Evolutionary conservation across 2,113 vertebrate species (phyloP).

Genomic region (Erythrolamprus reginae): DNA sequence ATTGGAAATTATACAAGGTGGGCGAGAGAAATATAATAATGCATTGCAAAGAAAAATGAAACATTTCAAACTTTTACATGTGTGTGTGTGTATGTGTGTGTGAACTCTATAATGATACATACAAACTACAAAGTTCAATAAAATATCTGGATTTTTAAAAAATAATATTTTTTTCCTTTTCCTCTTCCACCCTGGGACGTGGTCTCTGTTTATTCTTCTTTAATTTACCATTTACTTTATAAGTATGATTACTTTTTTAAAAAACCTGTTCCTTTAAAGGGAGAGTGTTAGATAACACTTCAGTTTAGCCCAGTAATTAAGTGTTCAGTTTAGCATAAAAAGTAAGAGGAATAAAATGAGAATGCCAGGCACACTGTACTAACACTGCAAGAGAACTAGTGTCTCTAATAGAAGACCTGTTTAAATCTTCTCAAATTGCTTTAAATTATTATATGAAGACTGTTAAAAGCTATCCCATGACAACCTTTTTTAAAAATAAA

Average conservation of each 20-base stretch:
- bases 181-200: neutral
- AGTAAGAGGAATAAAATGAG: neutral
- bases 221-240: neutral
- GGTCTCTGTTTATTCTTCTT: neutral
- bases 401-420: neutral
- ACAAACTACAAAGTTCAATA: neutral
- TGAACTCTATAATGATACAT: neutral
- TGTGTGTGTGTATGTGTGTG: neutral
- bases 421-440: neutral
- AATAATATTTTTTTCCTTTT: neutral
- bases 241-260: neutral
- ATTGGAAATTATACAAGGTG: conserved; percentile 54
- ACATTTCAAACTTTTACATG: neutral
- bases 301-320: neutral
- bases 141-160: neutral
- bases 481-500: neutral
- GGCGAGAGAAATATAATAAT: conserved; percentile 53
- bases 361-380: neutral
- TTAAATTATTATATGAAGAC: neutral
- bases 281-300: neutral
- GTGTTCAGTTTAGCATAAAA: neutral
- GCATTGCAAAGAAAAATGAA: conserved; percentile 19
- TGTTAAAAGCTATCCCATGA: neutral
- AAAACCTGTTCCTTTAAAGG: neutral
- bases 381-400: neutral